Base-by-base conservation (phyloP, 35 echinoderm and acorn worm species). In the Apostichopus parvimensis region DNA sequence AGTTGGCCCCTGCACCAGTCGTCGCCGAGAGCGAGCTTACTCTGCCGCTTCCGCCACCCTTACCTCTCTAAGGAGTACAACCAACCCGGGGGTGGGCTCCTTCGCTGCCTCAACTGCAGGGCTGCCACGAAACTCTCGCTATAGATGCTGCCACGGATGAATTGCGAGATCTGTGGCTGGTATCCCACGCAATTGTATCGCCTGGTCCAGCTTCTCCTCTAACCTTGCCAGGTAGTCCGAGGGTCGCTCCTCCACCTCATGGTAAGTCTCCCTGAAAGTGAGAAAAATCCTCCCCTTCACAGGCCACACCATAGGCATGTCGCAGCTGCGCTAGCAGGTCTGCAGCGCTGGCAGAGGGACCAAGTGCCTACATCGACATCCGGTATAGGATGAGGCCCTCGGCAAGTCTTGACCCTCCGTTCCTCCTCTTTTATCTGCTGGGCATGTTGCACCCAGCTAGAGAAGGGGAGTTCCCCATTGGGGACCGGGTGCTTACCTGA, bases 361-460 rank as follows among this genome's bases (percentile, higher is more conserved):
- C 85, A 23, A 87, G 17, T 1, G 57, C 58, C 57, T 66, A 0
- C 8, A 54, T 59, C 2, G 85, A 57, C 85, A 66, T 87, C 17
- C 85, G 55, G 58, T 87, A 68, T 9, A 87, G 58, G 59, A 18
- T 66, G 85, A 87, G 85, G 90, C 23, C 21, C 56, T 18, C 55
- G 58, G n/a, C 92, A 92, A 11, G 7, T 14, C 53, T 95, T 90
- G 24, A 4, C 54, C 68, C 10, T 26, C 26, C 4, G 90, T 20
- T 1, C 92, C 54, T 95, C 94, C 0, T 89, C 89, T 5, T 92
- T 55, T 83, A 95, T 77, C 72, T 95, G 94, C 7, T 80, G 61
- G 11, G 94, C 94, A 21, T 83, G 94, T 54, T 86, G 73, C 14
- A 61, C 23, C 94, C 94, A 92, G 22, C 91, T 92, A 54, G 87